These are phyloP conservation scores for Poecilia wingei DNA, from an alignment of 2,797 vertebrate genomes.

Conservation along the genomic window DNA sequence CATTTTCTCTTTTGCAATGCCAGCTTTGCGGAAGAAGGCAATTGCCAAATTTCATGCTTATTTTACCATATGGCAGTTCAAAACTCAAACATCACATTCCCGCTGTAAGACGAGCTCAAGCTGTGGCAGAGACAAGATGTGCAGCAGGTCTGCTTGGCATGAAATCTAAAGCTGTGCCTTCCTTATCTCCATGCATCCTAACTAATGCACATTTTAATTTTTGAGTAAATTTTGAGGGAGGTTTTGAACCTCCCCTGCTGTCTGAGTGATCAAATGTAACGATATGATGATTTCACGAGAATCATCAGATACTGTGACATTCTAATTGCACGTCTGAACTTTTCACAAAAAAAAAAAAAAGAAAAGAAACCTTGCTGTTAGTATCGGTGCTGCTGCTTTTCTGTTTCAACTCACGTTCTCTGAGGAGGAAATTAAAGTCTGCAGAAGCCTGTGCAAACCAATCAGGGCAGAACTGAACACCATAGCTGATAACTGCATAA, in stretches of 20 bases:
- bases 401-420: background rate
- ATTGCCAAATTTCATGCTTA: conserved; percentile 38
- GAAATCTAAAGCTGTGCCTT: conserved; percentile 29
- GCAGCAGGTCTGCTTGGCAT: conserved; percentile 15
- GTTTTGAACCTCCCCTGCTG: conserved; percentile 24
- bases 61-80: conserved; percentile 49
- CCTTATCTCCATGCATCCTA: conserved; percentile 48
- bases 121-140: conserved; percentile 11
- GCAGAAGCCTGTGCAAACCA: conserved; percentile 5
- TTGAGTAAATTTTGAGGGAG: conserved; percentile 19
- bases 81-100: conserved; percentile 25
- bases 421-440: background rate
- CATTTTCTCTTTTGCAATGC: conserved; percentile 25
- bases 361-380: conserved; percentile 17
- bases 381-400: conserved; percentile 15
- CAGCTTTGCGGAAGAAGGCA: conserved; percentile 33
- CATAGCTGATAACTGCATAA: conserved; percentile 1
- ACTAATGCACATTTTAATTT: conserved; percentile 21
- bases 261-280: conserved; percentile 38
- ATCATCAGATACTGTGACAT: conserved; percentile 33
- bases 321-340: conserved; percentile 37
- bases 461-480: conserved; percentile 28
- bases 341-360: background rate
- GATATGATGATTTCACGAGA: conserved; percentile 35
- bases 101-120: conserved; percentile 15